These are phyloP conservation scores for Drosophila yooni DNA, from an alignment of 2,888 invertebrate species.

Conservation along the genomic window DNA sequence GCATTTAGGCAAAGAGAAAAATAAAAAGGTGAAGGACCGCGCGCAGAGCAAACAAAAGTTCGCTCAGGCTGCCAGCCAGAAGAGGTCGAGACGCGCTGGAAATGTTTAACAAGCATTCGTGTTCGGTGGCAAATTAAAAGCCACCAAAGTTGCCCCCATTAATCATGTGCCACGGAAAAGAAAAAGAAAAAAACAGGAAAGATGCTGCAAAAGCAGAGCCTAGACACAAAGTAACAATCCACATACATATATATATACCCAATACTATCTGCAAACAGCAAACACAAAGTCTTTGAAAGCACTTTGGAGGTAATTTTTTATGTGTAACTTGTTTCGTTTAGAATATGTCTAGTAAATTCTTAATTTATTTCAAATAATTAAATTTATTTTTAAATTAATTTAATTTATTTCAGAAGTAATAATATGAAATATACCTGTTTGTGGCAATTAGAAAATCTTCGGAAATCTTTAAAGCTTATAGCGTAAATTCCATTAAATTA, in stretches of 20 bases:
- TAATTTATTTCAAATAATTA: background rate
- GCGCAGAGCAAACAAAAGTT: conserved; percentile 59
- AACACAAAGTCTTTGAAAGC: background rate
- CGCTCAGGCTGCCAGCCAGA: conserved; percentile 60
- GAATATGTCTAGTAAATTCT: background rate
- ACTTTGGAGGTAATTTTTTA: background rate
- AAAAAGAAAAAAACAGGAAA: background rate
- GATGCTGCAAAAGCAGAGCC: conserved; percentile 21
- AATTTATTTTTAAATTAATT: background rate
- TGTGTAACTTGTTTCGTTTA: too few species aligned
- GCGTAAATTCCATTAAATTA: background rate
- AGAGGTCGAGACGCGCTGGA: conserved; percentile 55
- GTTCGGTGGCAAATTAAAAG: conserved; percentile 77
- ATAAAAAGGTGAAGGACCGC: conserved; percentile 44
- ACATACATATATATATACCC: conserved; percentile 14
- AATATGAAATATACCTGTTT: background rate
- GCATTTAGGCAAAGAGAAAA: conserved; percentile 26
- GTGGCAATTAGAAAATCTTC: background rate
- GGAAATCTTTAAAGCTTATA: background rate
- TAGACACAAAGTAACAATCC: conserved; percentile 64
- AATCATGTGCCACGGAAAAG: conserved; percentile 68
- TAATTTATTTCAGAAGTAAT: background rate
- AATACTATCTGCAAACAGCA: background rate
- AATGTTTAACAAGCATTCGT: conserved; percentile 69
- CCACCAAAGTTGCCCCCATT: conserved; percentile 70